A percentile compares a stretch with the other conserved stretches of the same genome.
Conservation (phyloP, 1,140 invertebrate species). For the Lerema accius region DNA sequence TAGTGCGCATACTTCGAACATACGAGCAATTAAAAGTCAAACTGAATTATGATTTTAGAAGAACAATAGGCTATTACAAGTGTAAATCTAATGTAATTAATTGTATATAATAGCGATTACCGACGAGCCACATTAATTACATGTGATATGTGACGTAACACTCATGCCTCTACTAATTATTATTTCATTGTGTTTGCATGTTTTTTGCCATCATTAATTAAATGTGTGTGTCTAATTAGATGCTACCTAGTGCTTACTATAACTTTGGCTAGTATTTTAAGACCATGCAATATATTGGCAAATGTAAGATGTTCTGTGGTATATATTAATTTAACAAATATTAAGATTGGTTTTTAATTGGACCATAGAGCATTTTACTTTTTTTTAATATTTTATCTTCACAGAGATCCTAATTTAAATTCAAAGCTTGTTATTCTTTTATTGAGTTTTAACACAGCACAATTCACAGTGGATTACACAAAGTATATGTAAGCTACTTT, state of each 20-base stretch:
- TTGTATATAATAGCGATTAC: neutral
- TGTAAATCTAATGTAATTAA: too few species aligned
- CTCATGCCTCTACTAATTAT: constrained; percentile 23
- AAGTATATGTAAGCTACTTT: neutral
- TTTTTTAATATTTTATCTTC: neutral
- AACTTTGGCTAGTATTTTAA: neutral
- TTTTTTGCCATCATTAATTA: neutral
- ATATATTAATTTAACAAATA: too few species aligned
- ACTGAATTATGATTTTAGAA: too few species aligned
- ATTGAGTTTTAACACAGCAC: constrained; percentile 9
- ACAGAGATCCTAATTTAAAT: neutral
- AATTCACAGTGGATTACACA: neutral
- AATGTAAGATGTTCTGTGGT: neutral
- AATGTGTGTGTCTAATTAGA: neutral
- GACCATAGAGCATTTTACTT: neutral
- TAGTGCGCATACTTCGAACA: too few species aligned
- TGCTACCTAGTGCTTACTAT: neutral
- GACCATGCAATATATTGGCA: too few species aligned
- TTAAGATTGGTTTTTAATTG: too few species aligned
- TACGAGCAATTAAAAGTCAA: too few species aligned
- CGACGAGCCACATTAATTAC: neutral
- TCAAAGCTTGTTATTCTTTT: constrained; percentile 11
- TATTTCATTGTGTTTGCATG: neutral
- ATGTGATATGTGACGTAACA: constrained; percentile 33
- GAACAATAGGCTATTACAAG: too few species aligned